phyloP scores from a whole-genome alignment of 2,113 vertebrate genomes.

The Triplophysa tibetana region DNA sequence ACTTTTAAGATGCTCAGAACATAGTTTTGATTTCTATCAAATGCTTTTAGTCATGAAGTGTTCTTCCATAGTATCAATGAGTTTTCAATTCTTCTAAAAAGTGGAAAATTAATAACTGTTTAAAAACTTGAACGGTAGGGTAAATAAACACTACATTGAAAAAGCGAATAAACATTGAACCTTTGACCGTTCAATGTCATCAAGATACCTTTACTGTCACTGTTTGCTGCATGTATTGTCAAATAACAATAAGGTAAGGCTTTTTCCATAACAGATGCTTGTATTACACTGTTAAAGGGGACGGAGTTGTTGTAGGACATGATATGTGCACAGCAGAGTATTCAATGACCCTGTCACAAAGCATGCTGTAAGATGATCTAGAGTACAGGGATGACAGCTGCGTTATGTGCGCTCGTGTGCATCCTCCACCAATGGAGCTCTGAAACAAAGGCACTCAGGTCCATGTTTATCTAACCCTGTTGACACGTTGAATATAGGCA shows the following conservation, averaged over 20 bases:
- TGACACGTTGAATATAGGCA: background rate
- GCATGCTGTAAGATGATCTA: slow-evolving; percentile 34
- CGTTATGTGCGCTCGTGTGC: slow-evolving; percentile 7
- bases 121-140: no score
- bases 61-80: no score
- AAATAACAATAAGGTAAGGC: background rate
- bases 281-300: slow-evolving; percentile 20
- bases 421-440: background rate
- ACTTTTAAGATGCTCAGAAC: no score
- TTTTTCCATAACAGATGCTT: slow-evolving; percentile 7
- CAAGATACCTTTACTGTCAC: background rate
- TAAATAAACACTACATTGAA: no score
- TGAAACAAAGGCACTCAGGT: background rate
- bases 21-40: no score
- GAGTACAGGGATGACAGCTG: slow-evolving; percentile 36
- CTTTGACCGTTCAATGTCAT: no score
- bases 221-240: background rate
- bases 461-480: slow-evolving; percentile 9
- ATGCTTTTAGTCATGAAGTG: no score
- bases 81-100: no score
- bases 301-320: slow-evolving; percentile 28
- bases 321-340: background rate
- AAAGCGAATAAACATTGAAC: no score
- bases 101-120: no score
- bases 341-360: slow-evolving; percentile 35